Base-by-base conservation (phyloP, 2,888 invertebrate genomes). In the Cosmia trapezina region DNA sequence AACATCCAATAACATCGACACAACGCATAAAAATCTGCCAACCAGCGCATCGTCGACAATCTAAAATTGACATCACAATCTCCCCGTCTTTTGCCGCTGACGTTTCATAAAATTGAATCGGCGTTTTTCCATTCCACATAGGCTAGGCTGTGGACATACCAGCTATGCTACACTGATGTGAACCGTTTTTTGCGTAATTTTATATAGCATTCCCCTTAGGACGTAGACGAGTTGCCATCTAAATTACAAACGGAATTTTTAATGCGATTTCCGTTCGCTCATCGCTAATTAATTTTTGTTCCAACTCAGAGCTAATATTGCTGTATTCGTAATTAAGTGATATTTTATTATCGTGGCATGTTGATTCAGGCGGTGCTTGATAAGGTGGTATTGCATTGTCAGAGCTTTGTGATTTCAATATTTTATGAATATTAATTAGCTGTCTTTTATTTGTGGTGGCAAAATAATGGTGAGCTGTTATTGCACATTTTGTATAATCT, bases 191-290 rank as follows among this genome's bases (percentile, higher is more conserved):
- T 62, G 45, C 60, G 70, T 78, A 83, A 85, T 84, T 82, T 84
- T 80, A 78, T 82, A 81, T 69, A 65, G 73, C 54, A 67, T 68
- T 72, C 78, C 78, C 83, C 65, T 11, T 66, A 56, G 57, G 56
- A 57, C 33, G 57, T 60, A 72, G 63, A 78, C 78, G 70, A 76
- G 78, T 73, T 85, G 73, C 69, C 78, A 77, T 83, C 70, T 69
- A 80, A 88, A 87, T 87, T 80, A 85, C 81, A 81, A 75, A 75
- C 74, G 72, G 85, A 89, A 86, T 87, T 87, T 86, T 86, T 70
- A 79, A 82, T 82, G 63, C 28, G 62, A 69, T 56, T 73, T 68
- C 51, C 49, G 28, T 71, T 66, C 53, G 43, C 61, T 69, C 62
- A 54, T 43, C 11, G 49, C 61, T 76, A 72, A 83, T 80, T 76